Conservation (phyloP, 2,797 vertebrate genomes). For the Enteromius radiatus region DNA sequence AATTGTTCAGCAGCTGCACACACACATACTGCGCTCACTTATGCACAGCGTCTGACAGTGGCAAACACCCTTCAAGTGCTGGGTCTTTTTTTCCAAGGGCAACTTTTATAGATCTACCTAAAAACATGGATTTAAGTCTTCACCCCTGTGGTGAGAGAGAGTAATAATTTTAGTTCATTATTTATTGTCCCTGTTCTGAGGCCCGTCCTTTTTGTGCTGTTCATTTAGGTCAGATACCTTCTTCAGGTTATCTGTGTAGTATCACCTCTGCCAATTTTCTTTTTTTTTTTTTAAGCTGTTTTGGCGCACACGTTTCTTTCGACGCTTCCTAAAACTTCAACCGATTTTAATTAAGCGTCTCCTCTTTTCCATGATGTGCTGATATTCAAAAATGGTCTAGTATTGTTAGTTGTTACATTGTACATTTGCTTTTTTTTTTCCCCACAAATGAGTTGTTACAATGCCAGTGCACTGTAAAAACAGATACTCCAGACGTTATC, state of each 20-base stretch:
- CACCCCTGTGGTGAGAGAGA: slow-evolving; percentile 9
- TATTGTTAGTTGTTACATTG: slow-evolving; percentile 14
- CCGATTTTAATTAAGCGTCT: not conserved
- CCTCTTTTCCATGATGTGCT: not conserved
- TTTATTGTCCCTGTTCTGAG: slow-evolving; percentile 38
- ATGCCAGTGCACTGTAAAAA: slow-evolving; percentile 1
- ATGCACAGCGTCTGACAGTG: slow-evolving; percentile 6
- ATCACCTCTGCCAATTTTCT: not conserved
- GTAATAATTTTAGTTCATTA: slow-evolving; percentile 35
- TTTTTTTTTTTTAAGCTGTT: slow-evolving; percentile 4
- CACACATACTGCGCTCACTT: not conserved
- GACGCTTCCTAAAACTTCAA: not conserved
- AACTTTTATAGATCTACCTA: slow-evolving; percentile 9
- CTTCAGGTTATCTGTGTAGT: not conserved
- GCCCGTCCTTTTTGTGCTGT: not conserved
- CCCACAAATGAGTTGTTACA: not conserved
- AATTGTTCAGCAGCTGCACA: slow-evolving; percentile 2
- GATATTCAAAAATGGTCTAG: not conserved
- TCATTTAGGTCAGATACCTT: not conserved
- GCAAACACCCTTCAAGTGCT: slow-evolving; percentile 3
- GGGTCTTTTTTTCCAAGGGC: not conserved
- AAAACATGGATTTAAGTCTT: slow-evolving; percentile 5
- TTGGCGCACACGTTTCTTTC: not conserved
- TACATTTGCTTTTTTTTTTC: slow-evolving; percentile 15
- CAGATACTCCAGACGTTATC: not conserved